These are phyloP conservation scores for Eurois occulta DNA, from an alignment of 2,888 invertebrate genomes.

Conservation along the genomic window DNA sequence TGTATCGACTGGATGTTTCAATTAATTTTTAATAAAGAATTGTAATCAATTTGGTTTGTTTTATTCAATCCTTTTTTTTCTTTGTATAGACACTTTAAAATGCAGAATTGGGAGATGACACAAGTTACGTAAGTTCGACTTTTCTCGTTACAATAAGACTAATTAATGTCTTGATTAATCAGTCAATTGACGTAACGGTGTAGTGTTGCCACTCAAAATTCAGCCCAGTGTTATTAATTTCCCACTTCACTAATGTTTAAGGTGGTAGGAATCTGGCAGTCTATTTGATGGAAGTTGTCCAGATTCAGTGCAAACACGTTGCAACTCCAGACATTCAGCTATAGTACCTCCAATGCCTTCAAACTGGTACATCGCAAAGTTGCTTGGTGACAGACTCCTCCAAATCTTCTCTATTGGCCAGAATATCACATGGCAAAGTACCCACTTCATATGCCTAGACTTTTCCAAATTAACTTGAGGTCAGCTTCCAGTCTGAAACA, in stretches of 20 bases:
- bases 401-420: background rate
- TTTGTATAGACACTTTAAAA: background rate
- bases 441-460: background rate
- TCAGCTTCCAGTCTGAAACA: background rate
- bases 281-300: background rate
- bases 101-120: background rate
- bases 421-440: background rate
- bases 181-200: background rate
- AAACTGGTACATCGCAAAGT: background rate
- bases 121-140: background rate
- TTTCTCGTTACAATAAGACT: background rate
- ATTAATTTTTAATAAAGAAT: conserved; percentile 85
- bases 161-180: background rate
- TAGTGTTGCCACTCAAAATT: background rate
- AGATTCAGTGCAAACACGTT: background rate
- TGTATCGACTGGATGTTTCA: conserved; percentile 81
- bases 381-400: too few species aligned
- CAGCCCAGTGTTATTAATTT: background rate
- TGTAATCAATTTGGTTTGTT: conserved; percentile 71
- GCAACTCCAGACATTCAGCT: background rate
- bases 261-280: background rate
- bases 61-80: conserved; percentile 5
- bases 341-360: background rate
- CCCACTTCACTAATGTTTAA: background rate
- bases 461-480: background rate